Evolutionary conservation across 2,888 invertebrate species (phyloP).

Genomic region (Chydorus sphaericus): DNA sequence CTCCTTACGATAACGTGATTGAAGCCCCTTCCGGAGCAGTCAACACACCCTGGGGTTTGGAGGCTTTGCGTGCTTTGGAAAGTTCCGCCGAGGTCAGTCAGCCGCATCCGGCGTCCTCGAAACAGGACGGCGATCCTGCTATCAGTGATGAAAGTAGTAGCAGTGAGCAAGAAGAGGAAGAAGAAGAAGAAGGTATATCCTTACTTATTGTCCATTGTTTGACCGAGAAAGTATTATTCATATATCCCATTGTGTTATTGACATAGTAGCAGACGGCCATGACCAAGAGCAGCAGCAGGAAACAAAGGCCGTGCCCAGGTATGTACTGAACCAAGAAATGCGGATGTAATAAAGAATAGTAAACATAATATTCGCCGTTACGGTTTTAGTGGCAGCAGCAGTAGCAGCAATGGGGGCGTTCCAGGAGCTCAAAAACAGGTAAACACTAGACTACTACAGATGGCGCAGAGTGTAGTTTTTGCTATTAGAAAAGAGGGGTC

Average conservation of each 20-base stretch:
- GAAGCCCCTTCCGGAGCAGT: background rate
- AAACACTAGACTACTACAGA: too few species aligned
- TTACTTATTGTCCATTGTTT: conserved; percentile 20
- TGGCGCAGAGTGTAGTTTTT: conserved; percentile 6
- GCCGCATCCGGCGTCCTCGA: too few species aligned
- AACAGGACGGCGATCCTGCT: background rate
- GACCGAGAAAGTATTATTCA: conserved; percentile 22
- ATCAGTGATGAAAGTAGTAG: background rate
- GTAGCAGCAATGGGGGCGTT: too few species aligned
- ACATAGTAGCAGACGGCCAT: background rate
- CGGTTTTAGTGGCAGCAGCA: too few species aligned
- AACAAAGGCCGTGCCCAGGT: background rate
- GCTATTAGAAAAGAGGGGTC: too few species aligned
- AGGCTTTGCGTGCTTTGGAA: background rate
- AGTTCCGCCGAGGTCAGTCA: too few species aligned
- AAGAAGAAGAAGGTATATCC: conserved; percentile 38
- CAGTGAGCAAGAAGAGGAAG: conserved; percentile 19
- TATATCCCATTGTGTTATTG: conserved; percentile 44
- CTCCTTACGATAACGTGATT: conserved; percentile 53
- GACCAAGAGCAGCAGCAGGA: background rate
- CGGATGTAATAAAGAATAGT: too few species aligned
- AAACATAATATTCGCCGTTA: too few species aligned
- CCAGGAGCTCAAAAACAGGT: too few species aligned
- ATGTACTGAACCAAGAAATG: too few species aligned
- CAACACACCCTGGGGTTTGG: background rate